Evolutionary conservation across 1,140 invertebrate species (phyloP).

Genomic region (Lasaia peninsularis): DNA sequence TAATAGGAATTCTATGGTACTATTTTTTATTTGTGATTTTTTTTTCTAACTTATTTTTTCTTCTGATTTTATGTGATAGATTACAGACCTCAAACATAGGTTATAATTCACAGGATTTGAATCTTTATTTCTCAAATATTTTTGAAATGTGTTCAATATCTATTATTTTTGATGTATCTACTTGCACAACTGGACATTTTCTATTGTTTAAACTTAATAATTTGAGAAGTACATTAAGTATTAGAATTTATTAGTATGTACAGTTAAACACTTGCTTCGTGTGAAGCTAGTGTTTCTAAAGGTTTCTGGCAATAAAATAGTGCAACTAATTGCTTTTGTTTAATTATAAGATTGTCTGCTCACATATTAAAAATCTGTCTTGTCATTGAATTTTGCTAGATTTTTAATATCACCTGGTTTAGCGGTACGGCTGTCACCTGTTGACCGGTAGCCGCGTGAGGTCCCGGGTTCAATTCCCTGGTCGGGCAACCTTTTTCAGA

Average conservation of each 20-base stretch:
- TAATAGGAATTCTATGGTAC: conserved; percentile 63
- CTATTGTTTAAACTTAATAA: conserved; percentile 29
- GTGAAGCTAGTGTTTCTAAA: conserved; percentile 70
- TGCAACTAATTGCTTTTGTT: conserved; percentile 55
- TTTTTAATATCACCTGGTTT: too few species aligned
- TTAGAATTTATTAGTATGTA: conserved; percentile 66
- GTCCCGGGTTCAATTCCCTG: too few species aligned
- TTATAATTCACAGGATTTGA: conserved; percentile 49
- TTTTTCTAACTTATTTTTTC: conserved; percentile 70
- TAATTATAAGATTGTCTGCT: too few species aligned
- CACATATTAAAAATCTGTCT: too few species aligned
- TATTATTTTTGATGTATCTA: conserved; percentile 61
- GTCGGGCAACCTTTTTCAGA: too few species aligned
- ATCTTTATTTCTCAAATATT: conserved; percentile 50
- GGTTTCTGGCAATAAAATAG: conserved; percentile 76
- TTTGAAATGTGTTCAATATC: conserved; percentile 45
- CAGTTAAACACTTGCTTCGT: conserved; percentile 59
- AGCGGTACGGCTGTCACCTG: too few species aligned
- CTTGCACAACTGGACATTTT: conserved; percentile 34
- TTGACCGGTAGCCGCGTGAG: too few species aligned
- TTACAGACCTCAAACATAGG: conserved; percentile 68
- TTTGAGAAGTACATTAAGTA: conserved; percentile 59
- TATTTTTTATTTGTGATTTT: conserved; percentile 66
- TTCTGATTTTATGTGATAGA: conserved; percentile 56
- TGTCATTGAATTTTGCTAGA: too few species aligned